These are phyloP conservation scores for Molorchus minor DNA, from an alignment of 2,888 invertebrate species.

Conservation along the genomic window DNA sequence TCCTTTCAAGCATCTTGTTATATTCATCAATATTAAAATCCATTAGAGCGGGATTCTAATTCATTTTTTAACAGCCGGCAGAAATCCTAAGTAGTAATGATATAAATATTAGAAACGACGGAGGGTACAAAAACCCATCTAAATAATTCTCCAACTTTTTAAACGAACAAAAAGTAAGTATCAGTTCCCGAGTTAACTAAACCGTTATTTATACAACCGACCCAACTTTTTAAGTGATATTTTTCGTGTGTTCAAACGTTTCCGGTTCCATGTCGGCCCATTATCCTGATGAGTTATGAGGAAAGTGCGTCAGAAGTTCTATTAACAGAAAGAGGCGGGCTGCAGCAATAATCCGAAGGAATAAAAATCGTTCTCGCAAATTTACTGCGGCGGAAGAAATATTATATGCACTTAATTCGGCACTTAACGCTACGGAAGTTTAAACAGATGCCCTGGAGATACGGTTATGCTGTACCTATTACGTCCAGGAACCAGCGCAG, in stretches of 20 bases:
- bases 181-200: constrained; percentile 9
- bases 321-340: constrained; percentile 55
- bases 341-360: constrained; percentile 52
- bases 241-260: constrained; percentile 25
- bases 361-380: constrained; percentile 46
- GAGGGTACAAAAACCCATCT: neutral
- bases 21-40: too few species aligned
- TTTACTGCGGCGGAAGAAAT: constrained; percentile 42
- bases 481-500: constrained; percentile 30
- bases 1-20: too few species aligned
- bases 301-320: constrained; percentile 59
- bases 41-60: too few species aligned
- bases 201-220: constrained; percentile 17
- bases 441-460: constrained; percentile 40
- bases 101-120: neutral
- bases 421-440: constrained; percentile 41
- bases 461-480: constrained; percentile 38
- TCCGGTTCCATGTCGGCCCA: constrained; percentile 31
- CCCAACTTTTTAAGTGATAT: constrained; percentile 28
- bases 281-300: constrained; percentile 44
- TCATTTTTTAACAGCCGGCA: too few species aligned
- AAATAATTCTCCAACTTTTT: constrained; percentile 12
- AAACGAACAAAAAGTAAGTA: constrained; percentile 13
- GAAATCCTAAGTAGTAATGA: too few species aligned
- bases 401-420: constrained; percentile 46